phyloP scores from a whole-genome alignment of 2,113 vertebrate genomes.

The Microtus oregoni region DNA sequence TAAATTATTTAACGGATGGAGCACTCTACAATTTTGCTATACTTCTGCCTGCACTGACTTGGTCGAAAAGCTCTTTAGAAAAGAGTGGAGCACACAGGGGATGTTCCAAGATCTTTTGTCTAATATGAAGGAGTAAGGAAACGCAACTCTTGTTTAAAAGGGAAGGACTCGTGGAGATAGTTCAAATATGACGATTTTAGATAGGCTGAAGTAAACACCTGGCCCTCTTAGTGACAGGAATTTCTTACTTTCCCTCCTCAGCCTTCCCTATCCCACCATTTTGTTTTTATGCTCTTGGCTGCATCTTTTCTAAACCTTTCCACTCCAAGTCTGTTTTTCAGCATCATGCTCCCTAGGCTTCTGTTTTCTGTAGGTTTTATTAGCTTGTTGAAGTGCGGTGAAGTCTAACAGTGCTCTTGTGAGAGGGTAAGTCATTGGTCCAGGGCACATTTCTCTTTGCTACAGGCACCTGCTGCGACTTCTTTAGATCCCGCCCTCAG shows the following conservation, averaged over 20 bases:
- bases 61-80: background rate
- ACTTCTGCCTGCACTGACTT: background rate
- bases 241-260: background rate
- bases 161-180: background rate
- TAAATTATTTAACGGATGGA: conserved; percentile 38
- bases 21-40: background rate
- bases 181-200: background rate
- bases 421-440: background rate
- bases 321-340: background rate
- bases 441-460: fast-evolving
- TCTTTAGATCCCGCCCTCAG: background rate
- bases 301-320: background rate
- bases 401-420: background rate
- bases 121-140: background rate
- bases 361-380: background rate
- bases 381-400: background rate
- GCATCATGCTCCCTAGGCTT: background rate
- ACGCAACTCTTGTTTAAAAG: background rate
- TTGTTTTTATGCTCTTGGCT: conserved; percentile 25
- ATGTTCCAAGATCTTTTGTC: conserved; percentile 4
- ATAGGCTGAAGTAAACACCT: background rate
- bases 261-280: conserved; percentile 34
- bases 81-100: background rate
- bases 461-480: background rate
- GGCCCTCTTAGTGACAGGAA: background rate